Evolutionary conservation across 1,140 invertebrate species (phyloP).

Genomic region (Lepidurus apus): DNA sequence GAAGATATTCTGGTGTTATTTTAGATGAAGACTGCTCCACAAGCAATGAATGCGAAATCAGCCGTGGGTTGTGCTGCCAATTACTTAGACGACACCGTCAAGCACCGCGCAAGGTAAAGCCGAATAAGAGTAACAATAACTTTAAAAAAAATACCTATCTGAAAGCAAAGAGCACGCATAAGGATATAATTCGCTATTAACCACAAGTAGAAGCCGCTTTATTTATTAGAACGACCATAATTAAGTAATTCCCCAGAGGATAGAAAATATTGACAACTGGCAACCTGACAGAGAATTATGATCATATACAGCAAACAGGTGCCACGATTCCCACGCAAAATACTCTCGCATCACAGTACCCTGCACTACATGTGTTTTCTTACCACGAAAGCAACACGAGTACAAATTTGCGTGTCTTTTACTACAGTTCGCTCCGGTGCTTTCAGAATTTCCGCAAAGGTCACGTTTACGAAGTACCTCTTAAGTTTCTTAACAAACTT

Average conservation of each 20-base stretch:
- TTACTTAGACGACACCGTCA: slow-evolving; percentile 76
- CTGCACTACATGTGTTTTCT: background rate
- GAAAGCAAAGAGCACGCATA: background rate
- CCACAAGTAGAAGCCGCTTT: background rate
- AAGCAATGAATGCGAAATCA: slow-evolving; percentile 79
- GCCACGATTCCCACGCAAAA: background rate
- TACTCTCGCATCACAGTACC: background rate
- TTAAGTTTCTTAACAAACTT: too few relatives aligned
- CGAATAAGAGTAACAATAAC: background rate
- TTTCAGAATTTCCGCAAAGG: background rate
- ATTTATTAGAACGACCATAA: background rate
- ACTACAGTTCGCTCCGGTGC: background rate
- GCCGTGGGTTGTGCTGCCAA: slow-evolving; percentile 78
- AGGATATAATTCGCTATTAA: background rate
- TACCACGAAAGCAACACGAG: background rate
- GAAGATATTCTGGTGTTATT: slow-evolving; percentile 30
- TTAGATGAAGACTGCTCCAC: slow-evolving; percentile 72
- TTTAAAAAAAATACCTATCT: background rate
- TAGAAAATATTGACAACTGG: background rate
- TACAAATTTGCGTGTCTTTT: background rate
- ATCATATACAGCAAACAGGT: background rate
- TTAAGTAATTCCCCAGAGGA: background rate
- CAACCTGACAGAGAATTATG: background rate
- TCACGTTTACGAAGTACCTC: background rate
- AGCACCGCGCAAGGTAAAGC: slow-evolving; percentile 66